Evolutionary conservation across 2,113 vertebrate genomes (phyloP).

Genomic region (Rafetus swinhoei): DNA sequence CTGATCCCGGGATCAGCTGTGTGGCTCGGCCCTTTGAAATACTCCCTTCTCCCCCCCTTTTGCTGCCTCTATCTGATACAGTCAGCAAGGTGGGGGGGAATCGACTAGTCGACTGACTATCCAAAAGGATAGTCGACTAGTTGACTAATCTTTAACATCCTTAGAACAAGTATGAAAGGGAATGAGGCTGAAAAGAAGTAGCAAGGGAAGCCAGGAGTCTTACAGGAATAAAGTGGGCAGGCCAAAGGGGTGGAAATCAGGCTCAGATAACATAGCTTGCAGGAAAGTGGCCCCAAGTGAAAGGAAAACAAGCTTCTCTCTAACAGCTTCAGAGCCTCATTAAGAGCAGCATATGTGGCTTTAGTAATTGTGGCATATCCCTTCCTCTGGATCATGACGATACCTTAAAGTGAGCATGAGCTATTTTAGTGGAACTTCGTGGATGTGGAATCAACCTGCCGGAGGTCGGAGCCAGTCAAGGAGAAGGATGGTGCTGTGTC

Average conservation of each 20-base stretch:
- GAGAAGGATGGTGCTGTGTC: not conserved
- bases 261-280: slow-evolving; percentile 21
- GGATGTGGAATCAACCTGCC: not conserved
- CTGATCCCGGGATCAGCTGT: too few relatives aligned
- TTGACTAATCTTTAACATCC: too few relatives aligned
- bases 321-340: slow-evolving; percentile 28
- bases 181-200: slow-evolving; percentile 32
- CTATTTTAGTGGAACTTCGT: not conserved
- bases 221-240: not conserved
- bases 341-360: slow-evolving; percentile 46
- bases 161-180: not conserved
- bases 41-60: too few relatives aligned
- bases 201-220: not conserved
- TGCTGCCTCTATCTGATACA: too few relatives aligned
- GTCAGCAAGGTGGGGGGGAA: too few relatives aligned
- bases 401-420: slow-evolving; percentile 7
- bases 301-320: slow-evolving; percentile 49
- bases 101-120: too few relatives aligned
- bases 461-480: not conserved
- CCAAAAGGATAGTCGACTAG: too few relatives aligned
- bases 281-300: slow-evolving; percentile 30
- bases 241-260: slow-evolving; percentile 14
- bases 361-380: slow-evolving; percentile 53
- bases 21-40: too few relatives aligned
- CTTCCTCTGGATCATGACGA: slow-evolving; percentile 29